Conservation (phyloP, 2,888 invertebrate species). For the Nephrotoma appendiculata region DNA sequence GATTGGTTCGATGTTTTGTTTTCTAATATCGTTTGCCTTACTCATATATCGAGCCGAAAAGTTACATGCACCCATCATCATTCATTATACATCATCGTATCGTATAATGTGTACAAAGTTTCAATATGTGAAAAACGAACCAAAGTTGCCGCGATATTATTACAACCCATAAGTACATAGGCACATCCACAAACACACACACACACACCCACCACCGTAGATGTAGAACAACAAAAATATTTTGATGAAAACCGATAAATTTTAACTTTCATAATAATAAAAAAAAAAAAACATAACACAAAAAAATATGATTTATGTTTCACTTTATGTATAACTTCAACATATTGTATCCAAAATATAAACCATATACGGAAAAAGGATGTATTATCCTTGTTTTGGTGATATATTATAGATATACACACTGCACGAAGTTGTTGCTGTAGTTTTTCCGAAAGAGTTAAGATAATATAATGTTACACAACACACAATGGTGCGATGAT, state of each 20-base stretch:
- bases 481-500: neutral
- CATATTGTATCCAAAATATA: neutral
- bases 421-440: neutral
- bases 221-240: neutral
- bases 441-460: neutral
- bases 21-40: neutral
- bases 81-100: neutral
- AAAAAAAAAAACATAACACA: neutral
- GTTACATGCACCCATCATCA: neutral
- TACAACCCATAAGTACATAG: neutral
- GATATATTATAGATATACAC: neutral
- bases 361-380: neutral
- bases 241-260: neutral
- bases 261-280: neutral
- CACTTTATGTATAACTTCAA: neutral
- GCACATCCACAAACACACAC: neutral
- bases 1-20: neutral
- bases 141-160: neutral
- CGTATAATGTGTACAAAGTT: neutral
- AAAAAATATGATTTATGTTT: neutral
- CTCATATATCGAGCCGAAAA: neutral
- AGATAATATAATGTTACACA: neutral
- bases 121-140: neutral
- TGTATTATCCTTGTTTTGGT: neutral
- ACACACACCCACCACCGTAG: neutral